Conservation (phyloP, 2,797 vertebrate species). For the Gymnoscopelus microlampas region DNA sequence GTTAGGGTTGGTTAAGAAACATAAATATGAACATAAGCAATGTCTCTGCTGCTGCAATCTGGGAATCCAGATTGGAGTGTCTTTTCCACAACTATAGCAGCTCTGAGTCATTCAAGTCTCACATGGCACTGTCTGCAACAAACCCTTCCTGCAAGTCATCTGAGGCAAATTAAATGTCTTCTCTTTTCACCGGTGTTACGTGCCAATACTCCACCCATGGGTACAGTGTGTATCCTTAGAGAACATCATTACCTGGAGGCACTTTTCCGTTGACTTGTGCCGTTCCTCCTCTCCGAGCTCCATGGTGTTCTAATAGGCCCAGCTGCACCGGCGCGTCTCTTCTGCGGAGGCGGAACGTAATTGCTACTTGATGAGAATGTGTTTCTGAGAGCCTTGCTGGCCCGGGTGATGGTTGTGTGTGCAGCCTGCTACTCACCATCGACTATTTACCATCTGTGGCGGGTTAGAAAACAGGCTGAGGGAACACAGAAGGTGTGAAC, state of each 20-base stretch:
- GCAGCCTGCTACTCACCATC: too few species aligned
- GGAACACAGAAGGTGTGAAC: background rate
- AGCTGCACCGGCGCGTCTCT: background rate
- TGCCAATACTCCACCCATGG: constrained; percentile 35
- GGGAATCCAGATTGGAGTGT: too few species aligned
- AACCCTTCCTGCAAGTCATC: constrained; percentile 12
- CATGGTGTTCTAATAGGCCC: constrained; percentile 40
- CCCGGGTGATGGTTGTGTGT: too few species aligned
- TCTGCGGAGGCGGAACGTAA: constrained; percentile 23
- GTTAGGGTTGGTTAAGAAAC: too few species aligned
- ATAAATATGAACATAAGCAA: too few species aligned
- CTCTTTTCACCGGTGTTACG: constrained; percentile 13
- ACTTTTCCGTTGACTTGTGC: constrained; percentile 33
- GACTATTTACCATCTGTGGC: background rate
- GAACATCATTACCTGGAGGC: constrained; percentile 47
- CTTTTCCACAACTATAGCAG: too few species aligned
- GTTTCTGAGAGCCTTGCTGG: constrained; percentile 18
- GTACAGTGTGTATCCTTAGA: constrained; percentile 63
- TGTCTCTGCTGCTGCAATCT: too few species aligned
- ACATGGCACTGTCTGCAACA: background rate
- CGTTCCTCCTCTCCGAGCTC: constrained; percentile 19
- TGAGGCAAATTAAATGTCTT: constrained; percentile 50
- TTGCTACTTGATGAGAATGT: constrained; percentile 18
- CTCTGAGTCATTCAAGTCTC: too few species aligned
- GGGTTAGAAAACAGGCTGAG: background rate